Percentiles rank a stretch among this genome's conserved stretches.
Evolutionary conservation across 2,888 invertebrate genomes (phyloP).

Genomic region (Philereme transversata): DNA sequence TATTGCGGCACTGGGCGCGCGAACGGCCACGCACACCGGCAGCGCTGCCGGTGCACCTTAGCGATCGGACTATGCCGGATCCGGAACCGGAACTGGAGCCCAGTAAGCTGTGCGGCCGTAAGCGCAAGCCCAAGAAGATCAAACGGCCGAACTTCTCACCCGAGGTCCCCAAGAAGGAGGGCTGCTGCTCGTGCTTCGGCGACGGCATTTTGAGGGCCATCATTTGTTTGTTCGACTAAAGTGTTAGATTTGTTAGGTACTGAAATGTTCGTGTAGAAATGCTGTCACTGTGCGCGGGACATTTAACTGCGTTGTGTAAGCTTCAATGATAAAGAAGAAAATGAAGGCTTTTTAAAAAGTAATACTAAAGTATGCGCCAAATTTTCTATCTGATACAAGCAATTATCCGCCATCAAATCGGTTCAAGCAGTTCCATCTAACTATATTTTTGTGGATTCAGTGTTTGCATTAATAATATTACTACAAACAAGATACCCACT

Average conservation of each 20-base stretch:
- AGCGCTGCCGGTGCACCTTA: slow-evolving; percentile 72
- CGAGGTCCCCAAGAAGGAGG: slow-evolving; percentile 63
- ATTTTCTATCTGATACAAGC: no score
- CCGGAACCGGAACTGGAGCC: slow-evolving; percentile 66
- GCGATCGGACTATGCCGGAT: slow-evolving; percentile 65
- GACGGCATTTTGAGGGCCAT: slow-evolving; percentile 78
- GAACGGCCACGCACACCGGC: slow-evolving; percentile 70
- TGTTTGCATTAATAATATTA: no score
- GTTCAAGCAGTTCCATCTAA: no score
- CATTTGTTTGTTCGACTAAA: slow-evolving; percentile 80
- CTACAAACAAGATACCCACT: not conserved
- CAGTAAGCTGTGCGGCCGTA: slow-evolving; percentile 65
- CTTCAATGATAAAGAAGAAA: no score
- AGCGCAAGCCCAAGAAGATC: slow-evolving; percentile 58
- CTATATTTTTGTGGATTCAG: no score
- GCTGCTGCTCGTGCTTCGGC: slow-evolving; percentile 79
- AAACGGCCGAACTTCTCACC: slow-evolving; percentile 73
- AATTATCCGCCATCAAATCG: no score
- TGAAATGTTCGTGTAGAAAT: slow-evolving; percentile 10
- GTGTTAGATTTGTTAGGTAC: not conserved
- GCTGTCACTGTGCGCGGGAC: slow-evolving; percentile 9
- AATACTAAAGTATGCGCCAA: no score
- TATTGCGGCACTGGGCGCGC: slow-evolving; percentile 74
- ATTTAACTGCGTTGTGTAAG: not conserved
- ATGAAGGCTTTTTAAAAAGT: no score